Evolutionary conservation across 2,113 vertebrate genomes (phyloP), one percentile per base, ranked within the genome.

Genomic region (Channa maculata): DNA sequence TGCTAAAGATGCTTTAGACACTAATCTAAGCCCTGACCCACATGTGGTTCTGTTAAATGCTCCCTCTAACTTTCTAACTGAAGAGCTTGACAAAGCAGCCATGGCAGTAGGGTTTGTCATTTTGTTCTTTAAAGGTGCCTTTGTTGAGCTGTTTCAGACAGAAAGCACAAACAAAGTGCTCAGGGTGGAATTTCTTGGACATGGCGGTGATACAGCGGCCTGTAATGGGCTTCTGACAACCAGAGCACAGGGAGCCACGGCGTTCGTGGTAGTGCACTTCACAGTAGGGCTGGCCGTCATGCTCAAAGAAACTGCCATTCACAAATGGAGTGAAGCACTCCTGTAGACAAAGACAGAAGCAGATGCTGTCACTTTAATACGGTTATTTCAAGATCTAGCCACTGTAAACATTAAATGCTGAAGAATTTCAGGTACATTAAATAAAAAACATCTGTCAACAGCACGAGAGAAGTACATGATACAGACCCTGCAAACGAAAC

Each of bases 141-240:
- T 99, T 99, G 94, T 99, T 99, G 88, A 99, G 98, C 82, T 99
- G 98, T 88, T 99, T 99, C 89, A 99, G 96, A 90, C 98, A 99
- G 93, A 99, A 99, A 93, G 98, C 98, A 39, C 98, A 99, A 85
- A 98, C 98, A 48, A 99, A 99, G 92, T 99, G 98, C 95, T 99
- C 98, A 0, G 98, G 98, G 90, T 99, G 98, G 84, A 99, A 99
- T 92, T 99, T 99, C 95, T 97, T 97, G 89, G 95, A 90, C 98
- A 99, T 99, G 69, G 98, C 98, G 0, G 98, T 99, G 94, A 99
- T 99, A 83, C 98, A 99, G 91, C 98, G 97, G 75, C 98, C 98
- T 0, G 98, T 99, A 93, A 99, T 99, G 49, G 98, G 98, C 91
- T 99, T 99, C 95, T 99, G 98, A 88, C 98, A 99, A 85, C 98